Conservation (phyloP, 1,140 invertebrate genomes). For the Drosophila prosaltans region DNA sequence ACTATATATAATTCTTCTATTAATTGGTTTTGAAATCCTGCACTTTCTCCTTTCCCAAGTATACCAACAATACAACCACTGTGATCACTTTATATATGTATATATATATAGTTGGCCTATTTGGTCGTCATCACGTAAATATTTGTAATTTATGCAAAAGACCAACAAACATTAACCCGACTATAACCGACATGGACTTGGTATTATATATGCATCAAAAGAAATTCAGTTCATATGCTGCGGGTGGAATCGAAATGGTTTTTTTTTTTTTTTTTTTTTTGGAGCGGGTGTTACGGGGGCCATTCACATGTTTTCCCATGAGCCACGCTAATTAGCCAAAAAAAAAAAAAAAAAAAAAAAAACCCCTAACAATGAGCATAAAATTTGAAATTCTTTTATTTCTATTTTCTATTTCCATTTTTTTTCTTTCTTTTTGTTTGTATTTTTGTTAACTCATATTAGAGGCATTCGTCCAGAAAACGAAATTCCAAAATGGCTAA, state of each 20-base stretch:
- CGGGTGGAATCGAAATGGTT: constrained; percentile 44
- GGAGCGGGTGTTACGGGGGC: constrained; percentile 18
- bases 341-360: constrained; percentile 51
- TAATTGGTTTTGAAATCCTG: too few species aligned
- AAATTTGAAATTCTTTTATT: constrained; percentile 67
- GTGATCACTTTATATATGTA: background rate
- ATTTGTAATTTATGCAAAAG: constrained; percentile 74
- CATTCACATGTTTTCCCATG: constrained; percentile 68
- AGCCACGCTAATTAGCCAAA: constrained; percentile 77
- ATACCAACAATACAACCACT: background rate
- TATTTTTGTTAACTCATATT: constrained; percentile 75
- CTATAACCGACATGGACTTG: constrained; percentile 53
- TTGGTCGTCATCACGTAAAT: constrained; percentile 29
- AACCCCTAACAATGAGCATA: constrained; percentile 72
- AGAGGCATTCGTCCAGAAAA: constrained; percentile 78
- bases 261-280: background rate
- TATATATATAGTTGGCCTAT: background rate
- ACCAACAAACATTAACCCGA: constrained; percentile 31
- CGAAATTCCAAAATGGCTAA: constrained; percentile 75
- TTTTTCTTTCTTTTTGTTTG: constrained; percentile 16
- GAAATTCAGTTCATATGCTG: constrained; percentile 64
- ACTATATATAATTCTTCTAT: too few species aligned
- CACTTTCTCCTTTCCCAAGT: too few species aligned
- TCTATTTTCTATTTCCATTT: constrained; percentile 46
- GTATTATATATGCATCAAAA: constrained; percentile 57